A percentile compares a stretch with the other conserved stretches of the same genome.
Evolutionary conservation across 1,140 invertebrate species (phyloP).

Genomic region (Drosophila cardini): DNA sequence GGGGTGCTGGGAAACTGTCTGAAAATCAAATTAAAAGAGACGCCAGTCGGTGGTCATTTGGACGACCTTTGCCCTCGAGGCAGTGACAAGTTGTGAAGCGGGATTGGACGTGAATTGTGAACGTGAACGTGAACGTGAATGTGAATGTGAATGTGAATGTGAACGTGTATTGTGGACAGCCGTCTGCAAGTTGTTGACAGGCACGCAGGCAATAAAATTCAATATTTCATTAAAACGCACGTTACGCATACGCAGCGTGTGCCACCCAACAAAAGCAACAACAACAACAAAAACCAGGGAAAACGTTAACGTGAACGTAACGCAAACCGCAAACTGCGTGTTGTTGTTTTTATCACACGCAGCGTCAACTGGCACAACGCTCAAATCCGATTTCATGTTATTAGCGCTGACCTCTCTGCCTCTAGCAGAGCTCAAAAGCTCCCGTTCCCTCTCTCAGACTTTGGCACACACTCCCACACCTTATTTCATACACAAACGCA

Average conservation of each 20-base stretch:
- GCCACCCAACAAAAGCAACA: slow-evolving; percentile 16
- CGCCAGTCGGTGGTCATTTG: slow-evolving; percentile 19
- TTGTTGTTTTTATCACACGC: slow-evolving; percentile 80
- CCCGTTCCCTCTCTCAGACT: neutral
- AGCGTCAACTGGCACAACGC: slow-evolving; percentile 61
- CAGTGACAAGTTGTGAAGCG: slow-evolving; percentile 79
- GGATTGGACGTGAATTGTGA: slow-evolving; percentile 45
- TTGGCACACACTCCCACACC: neutral
- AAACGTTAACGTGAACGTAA: slow-evolving; percentile 49
- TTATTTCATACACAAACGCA: slow-evolving; percentile 20
- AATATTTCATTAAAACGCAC: slow-evolving; percentile 84
- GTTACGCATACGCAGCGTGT: slow-evolving; percentile 80
- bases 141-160: slow-evolving; percentile 27
- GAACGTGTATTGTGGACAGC: slow-evolving; percentile 32
- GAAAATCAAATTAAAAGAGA: slow-evolving; percentile 59
- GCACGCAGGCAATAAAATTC: slow-evolving; percentile 84
- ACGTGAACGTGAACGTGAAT: slow-evolving; percentile 27
- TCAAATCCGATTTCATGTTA: slow-evolving; percentile 81
- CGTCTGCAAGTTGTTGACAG: slow-evolving; percentile 68
- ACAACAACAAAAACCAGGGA: neutral
- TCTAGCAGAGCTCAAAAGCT: too few relatives aligned
- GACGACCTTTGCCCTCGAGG: slow-evolving; percentile 52
- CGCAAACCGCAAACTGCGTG: slow-evolving; percentile 71
- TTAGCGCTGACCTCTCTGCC: slow-evolving; percentile 56
- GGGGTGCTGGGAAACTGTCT: slow-evolving; percentile 22